phyloP scores from a whole-genome alignment of 2,888 invertebrate species.

The Orchestes rusci region DNA sequence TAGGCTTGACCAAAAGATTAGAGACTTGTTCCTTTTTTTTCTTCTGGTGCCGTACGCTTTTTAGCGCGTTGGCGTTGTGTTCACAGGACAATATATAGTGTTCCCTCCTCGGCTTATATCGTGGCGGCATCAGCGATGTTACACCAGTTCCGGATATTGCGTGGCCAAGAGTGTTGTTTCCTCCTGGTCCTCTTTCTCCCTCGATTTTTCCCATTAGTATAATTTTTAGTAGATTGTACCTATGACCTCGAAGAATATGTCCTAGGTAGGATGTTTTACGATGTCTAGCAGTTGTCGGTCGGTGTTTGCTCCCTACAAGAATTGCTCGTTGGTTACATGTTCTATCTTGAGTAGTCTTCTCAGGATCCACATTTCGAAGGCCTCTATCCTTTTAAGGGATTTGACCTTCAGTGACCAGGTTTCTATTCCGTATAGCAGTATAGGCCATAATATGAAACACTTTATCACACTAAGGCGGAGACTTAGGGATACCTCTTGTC shows the following conservation, averaged over 20 bases:
- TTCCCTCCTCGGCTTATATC: not conserved
- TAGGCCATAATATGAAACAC: constrained; percentile 7
- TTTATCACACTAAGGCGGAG: constrained; percentile 6
- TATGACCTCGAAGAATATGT: too few relatives aligned
- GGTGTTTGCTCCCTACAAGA: too few relatives aligned
- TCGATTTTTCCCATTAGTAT: too few relatives aligned
- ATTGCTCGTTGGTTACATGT: constrained; percentile 1
- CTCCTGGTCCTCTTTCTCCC: too few relatives aligned
- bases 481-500: constrained; percentile 1
- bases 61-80: constrained; percentile 7
- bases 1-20: too few relatives aligned
- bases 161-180: too few relatives aligned
- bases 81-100: not conserved
- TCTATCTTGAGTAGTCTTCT: not conserved
- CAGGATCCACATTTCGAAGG: constrained; percentile 1
- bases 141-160: too few relatives aligned
- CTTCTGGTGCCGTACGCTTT: constrained; percentile 5
- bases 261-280: too few relatives aligned
- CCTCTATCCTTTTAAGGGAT: constrained; percentile 3
- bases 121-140: too few relatives aligned
- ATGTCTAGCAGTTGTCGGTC: too few relatives aligned
- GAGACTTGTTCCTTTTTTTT: too few relatives aligned
- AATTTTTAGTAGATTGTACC: too few relatives aligned
- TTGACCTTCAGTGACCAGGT: not conserved
- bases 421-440: constrained; percentile 1